These are phyloP conservation scores for Galleria mellonella DNA, from an alignment of 1,140 invertebrate genomes.

Conservation along the genomic window DNA sequence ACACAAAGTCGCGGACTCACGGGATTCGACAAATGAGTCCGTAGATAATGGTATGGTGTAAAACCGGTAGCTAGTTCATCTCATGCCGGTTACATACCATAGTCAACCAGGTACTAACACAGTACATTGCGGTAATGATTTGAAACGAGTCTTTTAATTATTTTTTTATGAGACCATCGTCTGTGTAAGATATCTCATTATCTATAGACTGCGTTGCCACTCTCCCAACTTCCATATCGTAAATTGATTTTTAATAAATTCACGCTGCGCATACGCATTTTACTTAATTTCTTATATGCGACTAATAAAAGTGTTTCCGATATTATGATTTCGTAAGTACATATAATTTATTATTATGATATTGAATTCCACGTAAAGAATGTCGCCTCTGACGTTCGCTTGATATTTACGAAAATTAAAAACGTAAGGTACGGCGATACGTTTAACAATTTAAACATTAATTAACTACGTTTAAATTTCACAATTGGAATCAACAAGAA, in stretches of 20 bases:
- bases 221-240: background rate
- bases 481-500: too few relatives aligned
- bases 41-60: conserved; percentile 56
- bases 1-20: conserved; percentile 15
- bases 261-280: conserved; percentile 1
- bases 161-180: conserved; percentile 58
- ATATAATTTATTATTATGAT: too few relatives aligned
- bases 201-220: background rate
- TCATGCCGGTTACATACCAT: conserved; percentile 24
- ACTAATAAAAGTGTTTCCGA: too few relatives aligned
- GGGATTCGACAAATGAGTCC: conserved; percentile 47
- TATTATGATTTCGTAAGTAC: too few relatives aligned
- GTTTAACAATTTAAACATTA: too few relatives aligned
- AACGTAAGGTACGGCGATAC: too few relatives aligned
- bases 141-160: conserved; percentile 62
- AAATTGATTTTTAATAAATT: conserved; percentile 2
- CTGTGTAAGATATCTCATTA: background rate
- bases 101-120: too few relatives aligned
- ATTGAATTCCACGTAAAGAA: too few relatives aligned
- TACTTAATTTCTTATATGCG: too few relatives aligned
- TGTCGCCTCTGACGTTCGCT: too few relatives aligned
- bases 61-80: conserved; percentile 63
- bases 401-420: too few relatives aligned
- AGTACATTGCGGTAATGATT: conserved; percentile 26
- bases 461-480: too few relatives aligned